Base-by-base conservation (phyloP, 1,140 invertebrate species). In the Zaprionus lachaisei region DNA sequence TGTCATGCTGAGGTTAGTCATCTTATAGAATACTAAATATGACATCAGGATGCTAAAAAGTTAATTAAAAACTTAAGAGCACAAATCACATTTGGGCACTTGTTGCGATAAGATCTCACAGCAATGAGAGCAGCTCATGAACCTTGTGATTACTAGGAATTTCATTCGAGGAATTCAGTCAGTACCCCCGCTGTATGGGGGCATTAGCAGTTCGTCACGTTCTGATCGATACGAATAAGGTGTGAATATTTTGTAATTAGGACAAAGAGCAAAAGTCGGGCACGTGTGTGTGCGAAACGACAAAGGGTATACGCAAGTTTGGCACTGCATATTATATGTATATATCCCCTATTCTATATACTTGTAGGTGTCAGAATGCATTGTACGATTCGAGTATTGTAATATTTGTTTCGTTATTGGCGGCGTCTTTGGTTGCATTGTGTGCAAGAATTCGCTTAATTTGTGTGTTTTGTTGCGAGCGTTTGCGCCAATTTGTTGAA, bases 401-500 rank as follows among this genome's bases (percentile, higher is more conserved):
- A 14, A 44, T 22, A 37, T 26, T 54, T 55, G 31, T 28, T 47
- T 41, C n/a, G 5, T 1, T 22, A 2, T 20, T 31, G 31, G 24
- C 74, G 67, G 62, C 62, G 68, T 72, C 70, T 72, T 72, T 67
- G 38, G 69, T 77, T 77, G 49, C 74, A 77, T 69, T 81, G 71
- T 85, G 82, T 74, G 62, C 73, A 79, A 85, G 84, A 74, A 83
- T 86, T 79, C 74, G 41, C 70, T 89, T 69, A 80, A 80, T 83
- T 83, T 78, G 67, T 82, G 72, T 64, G 69, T 57, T 70, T 78
- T 70, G 24, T 72, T 79, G 57, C 58, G 22, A 67, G 56, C 73
- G 47, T 80, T 80, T 86, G 83, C 78, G 83, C 67, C 68, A 86
- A 83, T 87, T 87, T 81, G 84, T 84, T 81, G 71, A 78, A 63